Percentiles rank a stretch among this genome's conserved stretches.
Conservation (phyloP, 2,113 vertebrate species). For the Myiopsitta monachus region DNA sequence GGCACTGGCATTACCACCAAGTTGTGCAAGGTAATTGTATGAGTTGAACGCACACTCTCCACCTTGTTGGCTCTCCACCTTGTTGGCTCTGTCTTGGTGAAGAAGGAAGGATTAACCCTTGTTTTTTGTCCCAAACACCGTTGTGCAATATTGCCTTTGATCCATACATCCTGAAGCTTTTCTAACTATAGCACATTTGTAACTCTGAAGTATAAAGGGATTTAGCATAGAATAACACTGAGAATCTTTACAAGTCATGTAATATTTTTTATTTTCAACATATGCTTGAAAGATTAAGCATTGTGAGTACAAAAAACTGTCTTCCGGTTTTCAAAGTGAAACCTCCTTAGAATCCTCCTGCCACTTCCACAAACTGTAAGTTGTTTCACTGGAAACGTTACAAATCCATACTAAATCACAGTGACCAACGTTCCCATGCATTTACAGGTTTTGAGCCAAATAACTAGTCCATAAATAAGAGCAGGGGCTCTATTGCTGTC, state of each 20-base stretch:
- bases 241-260: background rate
- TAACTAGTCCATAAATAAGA: background rate
- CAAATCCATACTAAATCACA: background rate
- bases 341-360: background rate
- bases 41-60: background rate
- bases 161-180: background rate
- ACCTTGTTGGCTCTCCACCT: background rate
- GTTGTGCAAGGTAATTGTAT: background rate
- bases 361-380: background rate
- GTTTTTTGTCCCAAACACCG: rapidly evolving
- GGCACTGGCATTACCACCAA: background rate
- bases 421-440: background rate
- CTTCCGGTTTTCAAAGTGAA: background rate
- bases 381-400: background rate
- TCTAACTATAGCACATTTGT: background rate
- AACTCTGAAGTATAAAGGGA: background rate
- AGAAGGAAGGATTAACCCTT: background rate
- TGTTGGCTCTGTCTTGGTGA: background rate
- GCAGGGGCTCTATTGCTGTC: background rate
- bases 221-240: background rate
- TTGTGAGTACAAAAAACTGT: background rate
- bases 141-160: background rate
- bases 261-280: background rate
- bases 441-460: background rate
- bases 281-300: background rate